These are phyloP conservation scores for Lutjanus argentimaculatus DNA, from an alignment of 2,797 vertebrate species.

Conservation along the genomic window DNA sequence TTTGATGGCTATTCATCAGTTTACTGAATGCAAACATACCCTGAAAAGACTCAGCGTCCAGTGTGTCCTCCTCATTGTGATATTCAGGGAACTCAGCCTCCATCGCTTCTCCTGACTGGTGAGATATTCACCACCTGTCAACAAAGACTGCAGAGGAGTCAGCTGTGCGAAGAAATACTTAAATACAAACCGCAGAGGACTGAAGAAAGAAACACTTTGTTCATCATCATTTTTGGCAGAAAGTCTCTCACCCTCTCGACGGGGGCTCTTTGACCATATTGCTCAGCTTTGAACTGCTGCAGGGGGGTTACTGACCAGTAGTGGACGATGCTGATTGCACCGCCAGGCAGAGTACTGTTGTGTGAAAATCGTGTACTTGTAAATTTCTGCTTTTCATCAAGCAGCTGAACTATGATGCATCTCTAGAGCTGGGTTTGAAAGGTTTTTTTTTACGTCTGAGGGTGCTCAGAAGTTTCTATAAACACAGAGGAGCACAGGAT, in stretches of 20 bases:
- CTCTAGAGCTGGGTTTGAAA: conserved; percentile 1
- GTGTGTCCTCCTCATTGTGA: conserved; percentile 49
- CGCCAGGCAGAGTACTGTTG: conserved; percentile 11
- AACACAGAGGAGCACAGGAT: not conserved
- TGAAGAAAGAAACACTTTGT: conserved; percentile 31
- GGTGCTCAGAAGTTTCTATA: conserved; percentile 11
- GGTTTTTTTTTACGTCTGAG: conserved; percentile 8
- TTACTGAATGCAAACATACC: conserved; percentile 61
- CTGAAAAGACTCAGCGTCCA: conserved; percentile 52
- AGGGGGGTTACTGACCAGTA: conserved; percentile 32
- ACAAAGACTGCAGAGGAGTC: conserved; percentile 36
- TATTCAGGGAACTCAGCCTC: conserved; percentile 62
- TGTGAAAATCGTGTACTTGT: conserved; percentile 15
- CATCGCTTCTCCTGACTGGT: conserved; percentile 62
- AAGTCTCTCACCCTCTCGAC: conserved; percentile 22
- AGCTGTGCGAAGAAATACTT: conserved; percentile 9
- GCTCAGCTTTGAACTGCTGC: conserved; percentile 20
- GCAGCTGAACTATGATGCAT: not conserved
- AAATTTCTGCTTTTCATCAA: conserved; percentile 20
- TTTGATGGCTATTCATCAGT: not conserved
- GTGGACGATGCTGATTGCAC: conserved; percentile 11
- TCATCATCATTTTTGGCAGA: conserved; percentile 20
- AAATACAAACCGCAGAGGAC: conserved; percentile 25
- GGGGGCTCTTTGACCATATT: conserved; percentile 18
- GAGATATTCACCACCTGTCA: conserved; percentile 18